A percentile compares a stretch with the other conserved stretches of the same genome.
Conservation (phyloP, 2,113 vertebrate genomes). For the Pelecanoides urinatrix region DNA sequence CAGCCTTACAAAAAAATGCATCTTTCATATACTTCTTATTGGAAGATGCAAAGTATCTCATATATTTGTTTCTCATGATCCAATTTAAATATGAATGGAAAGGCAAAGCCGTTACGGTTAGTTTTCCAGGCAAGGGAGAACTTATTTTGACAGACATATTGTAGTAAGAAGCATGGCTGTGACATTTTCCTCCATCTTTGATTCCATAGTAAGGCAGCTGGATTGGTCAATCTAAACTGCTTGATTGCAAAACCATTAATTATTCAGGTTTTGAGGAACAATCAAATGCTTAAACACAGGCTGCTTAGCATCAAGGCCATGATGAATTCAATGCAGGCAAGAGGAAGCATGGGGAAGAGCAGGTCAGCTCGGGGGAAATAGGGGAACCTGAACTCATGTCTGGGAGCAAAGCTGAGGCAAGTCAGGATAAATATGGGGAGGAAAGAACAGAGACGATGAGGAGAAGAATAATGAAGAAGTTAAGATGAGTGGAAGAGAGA, state of each 20-base stretch:
- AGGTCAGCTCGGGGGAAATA: fast-evolving
- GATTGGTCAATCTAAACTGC: neutral
- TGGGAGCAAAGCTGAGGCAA: neutral
- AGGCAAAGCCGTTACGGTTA: neutral
- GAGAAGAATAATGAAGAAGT: neutral
- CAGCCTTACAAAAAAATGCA: neutral
- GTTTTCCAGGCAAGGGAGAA: neutral
- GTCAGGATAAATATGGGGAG: neutral
- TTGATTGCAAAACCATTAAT: neutral
- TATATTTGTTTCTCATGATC: neutral
- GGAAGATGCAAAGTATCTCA: neutral
- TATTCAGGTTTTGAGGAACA: neutral
- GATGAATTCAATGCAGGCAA: neutral
- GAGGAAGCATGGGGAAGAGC: neutral
- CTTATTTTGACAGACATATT: neutral
- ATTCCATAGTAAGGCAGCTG: no score
- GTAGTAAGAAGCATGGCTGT: neutral
- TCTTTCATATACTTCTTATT: neutral
- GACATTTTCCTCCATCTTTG: neutral
- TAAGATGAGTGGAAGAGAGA: neutral
- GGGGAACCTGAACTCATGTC: neutral
- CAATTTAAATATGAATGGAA: neutral
- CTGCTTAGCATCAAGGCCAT: neutral
- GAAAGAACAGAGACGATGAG: neutral
- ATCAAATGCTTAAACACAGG: neutral